A percentile compares a stretch with the other conserved stretches of the same genome.
Conservation (phyloP, 2,888 invertebrate species). For the Phaedon cochleariae region DNA sequence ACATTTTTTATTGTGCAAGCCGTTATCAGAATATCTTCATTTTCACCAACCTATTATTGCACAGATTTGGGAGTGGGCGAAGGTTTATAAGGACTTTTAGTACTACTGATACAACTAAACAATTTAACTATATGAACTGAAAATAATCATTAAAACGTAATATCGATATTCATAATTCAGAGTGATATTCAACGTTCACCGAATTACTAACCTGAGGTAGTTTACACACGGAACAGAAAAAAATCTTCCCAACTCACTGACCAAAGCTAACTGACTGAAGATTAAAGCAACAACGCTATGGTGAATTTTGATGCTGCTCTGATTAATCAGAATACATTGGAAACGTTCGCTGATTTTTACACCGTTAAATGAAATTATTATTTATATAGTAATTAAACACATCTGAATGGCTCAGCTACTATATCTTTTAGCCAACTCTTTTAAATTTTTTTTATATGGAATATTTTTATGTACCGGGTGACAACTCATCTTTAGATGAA, state of each 20-base stretch:
- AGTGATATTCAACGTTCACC: too few species aligned
- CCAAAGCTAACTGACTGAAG: slow-evolving; percentile 30
- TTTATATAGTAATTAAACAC: slow-evolving; percentile 29
- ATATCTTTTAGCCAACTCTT: slow-evolving; percentile 15
- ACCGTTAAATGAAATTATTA: slow-evolving; percentile 47
- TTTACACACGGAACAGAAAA: slow-evolving; percentile 2
- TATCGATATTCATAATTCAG: too few species aligned
- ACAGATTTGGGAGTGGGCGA: too few species aligned
- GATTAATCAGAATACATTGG: slow-evolving; percentile 47
- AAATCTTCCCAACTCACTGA: slow-evolving; percentile 13
- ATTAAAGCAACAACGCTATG: slow-evolving; percentile 24
- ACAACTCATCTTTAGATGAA: too few species aligned
- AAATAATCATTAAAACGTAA: too few species aligned
- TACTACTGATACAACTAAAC: too few species aligned
- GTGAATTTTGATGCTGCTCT: slow-evolving; percentile 31
- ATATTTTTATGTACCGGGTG: too few species aligned
- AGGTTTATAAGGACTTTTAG: too few species aligned
- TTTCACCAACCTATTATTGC: too few species aligned
- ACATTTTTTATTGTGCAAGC: too few species aligned
- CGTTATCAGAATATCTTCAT: too few species aligned
- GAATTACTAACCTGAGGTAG: background rate
- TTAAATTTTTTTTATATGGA: slow-evolving; percentile 18
- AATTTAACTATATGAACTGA: too few species aligned
- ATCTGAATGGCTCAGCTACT: slow-evolving; percentile 25
- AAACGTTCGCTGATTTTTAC: slow-evolving; percentile 50